Evolutionary conservation across 2,113 vertebrate genomes (phyloP).

Genomic region (Chascanopsetta lugubris): DNA sequence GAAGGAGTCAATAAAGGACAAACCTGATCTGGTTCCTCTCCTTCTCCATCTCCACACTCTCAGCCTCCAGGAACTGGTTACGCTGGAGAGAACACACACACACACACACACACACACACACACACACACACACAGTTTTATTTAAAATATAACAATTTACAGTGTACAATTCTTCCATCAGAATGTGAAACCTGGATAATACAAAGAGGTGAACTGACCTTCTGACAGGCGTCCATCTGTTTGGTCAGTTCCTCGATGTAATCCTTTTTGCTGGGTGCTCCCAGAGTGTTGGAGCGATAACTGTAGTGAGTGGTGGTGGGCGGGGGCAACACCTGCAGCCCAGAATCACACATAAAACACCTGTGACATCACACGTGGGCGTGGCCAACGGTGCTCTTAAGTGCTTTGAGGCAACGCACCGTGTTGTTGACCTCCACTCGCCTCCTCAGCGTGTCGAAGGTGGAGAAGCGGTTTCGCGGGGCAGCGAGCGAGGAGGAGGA

Average conservation of each 20-base stretch:
- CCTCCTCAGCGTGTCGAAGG: constrained; percentile 76
- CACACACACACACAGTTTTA: too few relatives aligned
- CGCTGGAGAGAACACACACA: constrained; percentile 64
- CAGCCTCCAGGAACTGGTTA: constrained; percentile 83
- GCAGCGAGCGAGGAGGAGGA: not conserved
- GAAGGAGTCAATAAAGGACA: not conserved
- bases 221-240: constrained; percentile 77
- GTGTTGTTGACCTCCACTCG: constrained; percentile 47
- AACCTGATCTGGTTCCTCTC: constrained; percentile 83
- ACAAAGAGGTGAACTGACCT: constrained; percentile 44
- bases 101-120: constrained; percentile 1
- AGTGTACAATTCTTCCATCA: too few relatives aligned
- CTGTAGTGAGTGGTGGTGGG: constrained; percentile 56
- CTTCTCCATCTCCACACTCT: constrained; percentile 82
- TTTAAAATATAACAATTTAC: too few relatives aligned
- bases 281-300: constrained; percentile 60
- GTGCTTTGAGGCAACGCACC: constrained; percentile 12
- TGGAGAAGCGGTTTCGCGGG: constrained; percentile 58
- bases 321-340: constrained; percentile 30
- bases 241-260: constrained; percentile 82
- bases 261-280: constrained; percentile 69
- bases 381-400: not conserved
- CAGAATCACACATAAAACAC: not conserved
- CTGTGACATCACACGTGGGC: too few relatives aligned
- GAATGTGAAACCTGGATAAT: too few relatives aligned